These are phyloP conservation scores for Empis stercorea DNA, from an alignment of 2,888 invertebrate genomes.

Conservation along the genomic window DNA sequence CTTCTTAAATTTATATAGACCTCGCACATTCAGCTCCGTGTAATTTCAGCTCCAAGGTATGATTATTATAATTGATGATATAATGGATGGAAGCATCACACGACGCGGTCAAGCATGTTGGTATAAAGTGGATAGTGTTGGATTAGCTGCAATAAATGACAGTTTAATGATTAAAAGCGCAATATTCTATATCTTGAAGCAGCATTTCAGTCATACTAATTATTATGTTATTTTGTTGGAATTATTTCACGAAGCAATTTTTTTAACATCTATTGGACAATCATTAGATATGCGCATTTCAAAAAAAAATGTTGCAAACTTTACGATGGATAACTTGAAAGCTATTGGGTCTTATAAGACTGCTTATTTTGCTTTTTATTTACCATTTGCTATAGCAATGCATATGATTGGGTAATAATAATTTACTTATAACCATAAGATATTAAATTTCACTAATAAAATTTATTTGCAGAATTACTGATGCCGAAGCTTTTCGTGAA, in stretches of 20 bases:
- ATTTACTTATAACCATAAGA: background rate
- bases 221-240: constrained; percentile 71
- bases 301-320: constrained; percentile 48
- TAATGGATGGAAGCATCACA: constrained; percentile 74
- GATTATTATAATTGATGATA: constrained; percentile 77
- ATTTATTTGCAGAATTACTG: constrained; percentile 47
- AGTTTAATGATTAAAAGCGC: constrained; percentile 64
- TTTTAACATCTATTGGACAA: constrained; percentile 30
- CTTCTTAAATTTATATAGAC: too few species aligned
- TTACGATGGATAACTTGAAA: constrained; percentile 78
- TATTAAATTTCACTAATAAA: background rate
- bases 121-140: constrained; percentile 64
- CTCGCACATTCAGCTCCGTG: constrained; percentile 20
- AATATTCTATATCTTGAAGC: constrained; percentile 64
- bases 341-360: constrained; percentile 86
- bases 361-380: constrained; percentile 84
- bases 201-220: constrained; percentile 59
- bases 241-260: constrained; percentile 52
- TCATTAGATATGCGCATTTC: constrained; percentile 63
- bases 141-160: constrained; percentile 73
- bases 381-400: constrained; percentile 82
- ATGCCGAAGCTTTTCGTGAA: constrained; percentile 69
- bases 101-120: constrained; percentile 86
- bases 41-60: constrained; percentile 76
- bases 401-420: constrained; percentile 54